Conservation (phyloP, 2,113 vertebrate genomes). For the Gymnorhina tibicen region DNA sequence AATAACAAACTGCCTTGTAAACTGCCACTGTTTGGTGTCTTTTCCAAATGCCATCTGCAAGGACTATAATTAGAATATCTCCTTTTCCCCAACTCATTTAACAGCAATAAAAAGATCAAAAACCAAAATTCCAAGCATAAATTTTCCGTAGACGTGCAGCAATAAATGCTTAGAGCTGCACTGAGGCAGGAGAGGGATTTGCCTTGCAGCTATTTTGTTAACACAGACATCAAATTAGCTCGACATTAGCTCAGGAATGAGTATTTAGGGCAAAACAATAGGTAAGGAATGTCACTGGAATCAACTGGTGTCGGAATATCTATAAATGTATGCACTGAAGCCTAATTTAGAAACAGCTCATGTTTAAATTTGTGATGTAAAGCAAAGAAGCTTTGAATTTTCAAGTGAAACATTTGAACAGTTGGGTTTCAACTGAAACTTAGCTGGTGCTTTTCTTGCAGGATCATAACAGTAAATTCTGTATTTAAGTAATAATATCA, state of each 20-base stretch:
- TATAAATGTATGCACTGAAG: neutral
- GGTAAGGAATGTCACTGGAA: neutral
- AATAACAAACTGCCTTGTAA: neutral
- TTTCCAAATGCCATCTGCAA: constrained; percentile 58
- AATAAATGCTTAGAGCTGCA: neutral
- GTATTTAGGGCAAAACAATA: neutral
- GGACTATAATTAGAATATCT: constrained; percentile 60
- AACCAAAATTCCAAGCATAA: neutral
- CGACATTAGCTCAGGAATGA: neutral
- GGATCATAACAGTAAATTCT: neutral
- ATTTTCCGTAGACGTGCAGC: neutral
- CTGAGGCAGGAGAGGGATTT: neutral
- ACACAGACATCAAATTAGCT: neutral
- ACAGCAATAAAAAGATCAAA: constrained; percentile 48
- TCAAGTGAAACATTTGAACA: neutral
- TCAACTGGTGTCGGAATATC: neutral
- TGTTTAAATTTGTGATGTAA: neutral
- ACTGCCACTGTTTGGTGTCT: constrained; percentile 17
- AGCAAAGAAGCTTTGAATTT: neutral
- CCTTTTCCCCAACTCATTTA: constrained; percentile 43
- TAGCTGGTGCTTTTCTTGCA: neutral
- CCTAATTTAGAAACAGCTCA: neutral
- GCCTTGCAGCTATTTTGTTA: neutral
- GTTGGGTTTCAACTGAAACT: neutral
- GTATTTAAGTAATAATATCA: neutral